Conservation (phyloP, 2,888 invertebrate genomes). For the Scotopteryx bipunctaria region DNA sequence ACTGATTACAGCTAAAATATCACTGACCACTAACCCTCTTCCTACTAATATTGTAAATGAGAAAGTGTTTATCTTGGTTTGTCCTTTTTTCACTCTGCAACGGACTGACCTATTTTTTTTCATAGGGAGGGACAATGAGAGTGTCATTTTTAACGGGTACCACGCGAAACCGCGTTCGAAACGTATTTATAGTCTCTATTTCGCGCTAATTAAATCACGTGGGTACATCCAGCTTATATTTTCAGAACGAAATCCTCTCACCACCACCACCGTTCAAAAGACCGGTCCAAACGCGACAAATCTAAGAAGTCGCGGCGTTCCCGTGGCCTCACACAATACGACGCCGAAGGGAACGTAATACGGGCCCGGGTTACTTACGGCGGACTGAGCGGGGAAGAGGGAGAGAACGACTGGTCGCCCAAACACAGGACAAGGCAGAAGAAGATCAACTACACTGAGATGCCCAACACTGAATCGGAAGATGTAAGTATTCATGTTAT, state of each 20-base stretch:
- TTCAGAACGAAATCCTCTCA: conserved; percentile 50
- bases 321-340: conserved; percentile 65
- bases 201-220: too few species aligned
- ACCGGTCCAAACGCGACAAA: conserved; percentile 41
- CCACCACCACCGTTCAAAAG: conserved; percentile 26
- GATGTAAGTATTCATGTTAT: conserved; percentile 83
- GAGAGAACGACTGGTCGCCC: conserved; percentile 83
- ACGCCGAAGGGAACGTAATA: conserved; percentile 65
- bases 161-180: too few species aligned
- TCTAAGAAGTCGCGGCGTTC: conserved; percentile 46
- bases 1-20: too few species aligned
- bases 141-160: too few species aligned
- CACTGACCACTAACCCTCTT: too few species aligned
- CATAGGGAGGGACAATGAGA: too few species aligned
- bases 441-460: conserved; percentile 90
- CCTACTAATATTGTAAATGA: too few species aligned
- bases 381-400: conserved; percentile 77
- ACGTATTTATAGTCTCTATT: too few species aligned
- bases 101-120: too few species aligned
- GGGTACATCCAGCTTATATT: background rate
- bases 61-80: too few species aligned
- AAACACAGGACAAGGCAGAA: conserved; percentile 88
- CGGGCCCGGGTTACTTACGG: conserved; percentile 81
- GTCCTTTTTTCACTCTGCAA: too few species aligned
- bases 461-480: conserved; percentile 88